Conservation (phyloP, 2,797 vertebrate species). For the Vipera ursinii region DNA sequence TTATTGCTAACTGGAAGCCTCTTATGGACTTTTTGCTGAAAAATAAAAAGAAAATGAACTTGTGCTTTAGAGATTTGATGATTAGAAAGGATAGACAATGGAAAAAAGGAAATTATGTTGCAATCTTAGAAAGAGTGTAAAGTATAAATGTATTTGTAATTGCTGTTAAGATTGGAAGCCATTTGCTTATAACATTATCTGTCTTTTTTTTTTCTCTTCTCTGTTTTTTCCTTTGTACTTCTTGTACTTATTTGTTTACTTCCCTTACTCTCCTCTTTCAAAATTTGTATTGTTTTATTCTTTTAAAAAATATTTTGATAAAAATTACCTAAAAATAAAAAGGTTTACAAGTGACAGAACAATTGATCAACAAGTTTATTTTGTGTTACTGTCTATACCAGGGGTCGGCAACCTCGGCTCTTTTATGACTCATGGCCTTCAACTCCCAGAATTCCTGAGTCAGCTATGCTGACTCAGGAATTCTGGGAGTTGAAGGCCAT, state of each 20-base stretch:
- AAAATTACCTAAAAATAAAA: neutral
- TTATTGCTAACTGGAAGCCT: neutral
- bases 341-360: neutral
- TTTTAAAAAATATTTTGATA: neutral
- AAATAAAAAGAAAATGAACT: neutral
- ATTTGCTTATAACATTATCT: neutral
- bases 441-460: no score
- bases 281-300: neutral
- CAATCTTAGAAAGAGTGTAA: neutral
- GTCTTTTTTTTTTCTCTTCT: neutral
- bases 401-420: no score
- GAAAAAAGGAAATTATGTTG: neutral
- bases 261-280: neutral
- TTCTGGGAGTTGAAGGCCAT: no score
- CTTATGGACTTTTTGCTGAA: neutral
- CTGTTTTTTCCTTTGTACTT: neutral
- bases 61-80: neutral
- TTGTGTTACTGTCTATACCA: neutral
- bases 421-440: no score
- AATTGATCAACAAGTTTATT: neutral
- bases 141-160: neutral
- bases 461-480: no score
- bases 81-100: neutral
- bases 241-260: neutral
- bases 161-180: neutral